Conservation (phyloP, 2,113 vertebrate genomes). For the Thamnophis sirtalis region DNA sequence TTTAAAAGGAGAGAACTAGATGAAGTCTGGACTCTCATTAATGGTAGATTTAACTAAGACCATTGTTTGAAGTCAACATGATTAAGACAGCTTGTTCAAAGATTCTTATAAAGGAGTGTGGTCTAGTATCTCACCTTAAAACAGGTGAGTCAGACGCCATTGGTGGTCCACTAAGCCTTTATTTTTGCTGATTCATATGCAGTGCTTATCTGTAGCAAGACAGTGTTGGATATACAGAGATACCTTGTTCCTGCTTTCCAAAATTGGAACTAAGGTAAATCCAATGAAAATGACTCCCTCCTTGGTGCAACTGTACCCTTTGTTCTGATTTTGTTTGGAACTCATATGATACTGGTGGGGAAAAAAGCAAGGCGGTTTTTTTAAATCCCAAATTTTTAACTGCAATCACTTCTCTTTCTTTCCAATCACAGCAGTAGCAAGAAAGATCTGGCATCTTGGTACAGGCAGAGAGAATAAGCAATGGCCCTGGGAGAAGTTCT, state of each 20-base stretch:
- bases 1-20: background rate
- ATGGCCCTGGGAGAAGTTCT: background rate
- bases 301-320: background rate
- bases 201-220: background rate
- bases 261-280: background rate
- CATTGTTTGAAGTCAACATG: slow-evolving; percentile 22
- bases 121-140: slow-evolving; percentile 24
- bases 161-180: background rate
- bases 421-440: background rate
- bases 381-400: background rate
- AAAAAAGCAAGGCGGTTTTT: background rate
- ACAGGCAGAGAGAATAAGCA: background rate
- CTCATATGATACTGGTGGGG: background rate
- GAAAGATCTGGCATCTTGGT: background rate
- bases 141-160: slow-evolving; percentile 35
- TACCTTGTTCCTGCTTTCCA: background rate
- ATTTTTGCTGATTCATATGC: slow-evolving; percentile 11
- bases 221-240: background rate
- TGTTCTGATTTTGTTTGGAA: background rate
- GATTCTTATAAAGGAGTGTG: background rate
- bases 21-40: background rate
- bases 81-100: background rate
- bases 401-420: background rate
- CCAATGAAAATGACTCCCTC: background rate
- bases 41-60: slow-evolving; percentile 4